Evolutionary conservation across 2,888 invertebrate species (phyloP).

Genomic region (Drosophila neotestacea): DNA sequence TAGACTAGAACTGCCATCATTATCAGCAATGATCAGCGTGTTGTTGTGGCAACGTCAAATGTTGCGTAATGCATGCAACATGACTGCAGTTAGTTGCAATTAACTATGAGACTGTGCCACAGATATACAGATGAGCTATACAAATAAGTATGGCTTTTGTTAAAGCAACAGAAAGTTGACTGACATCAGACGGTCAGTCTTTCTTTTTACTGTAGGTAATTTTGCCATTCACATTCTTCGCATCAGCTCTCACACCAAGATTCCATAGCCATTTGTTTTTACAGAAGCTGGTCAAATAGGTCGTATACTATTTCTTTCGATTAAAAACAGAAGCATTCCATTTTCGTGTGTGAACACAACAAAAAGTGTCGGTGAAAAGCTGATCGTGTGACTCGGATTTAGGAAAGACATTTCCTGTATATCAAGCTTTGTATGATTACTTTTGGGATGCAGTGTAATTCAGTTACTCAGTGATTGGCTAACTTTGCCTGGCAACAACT

Average conservation of each 20-base stretch:
- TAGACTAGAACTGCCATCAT: constrained; percentile 58
- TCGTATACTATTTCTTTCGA: no score
- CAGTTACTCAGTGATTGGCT: constrained; percentile 39
- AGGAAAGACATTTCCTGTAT: not conserved
- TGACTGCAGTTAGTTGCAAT: constrained; percentile 61
- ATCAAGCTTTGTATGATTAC: constrained; percentile 8
- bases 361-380: no score
- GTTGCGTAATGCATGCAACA: constrained; percentile 71
- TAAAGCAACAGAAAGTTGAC: not conserved
- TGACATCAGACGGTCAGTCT: no score
- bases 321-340: no score
- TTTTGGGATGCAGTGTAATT: constrained; percentile 38
- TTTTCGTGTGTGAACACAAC: no score
- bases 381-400: not conserved
- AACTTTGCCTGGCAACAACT: constrained; percentile 16
- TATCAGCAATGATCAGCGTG: constrained; percentile 78
- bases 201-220: no score
- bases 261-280: no score
- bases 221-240: no score
- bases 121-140: constrained; percentile 22
- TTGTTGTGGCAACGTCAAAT: constrained; percentile 68
- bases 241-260: no score
- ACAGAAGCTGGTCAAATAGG: no score
- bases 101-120: not conserved
- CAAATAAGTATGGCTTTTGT: constrained; percentile 19